Evolutionary conservation across 1,140 invertebrate species (phyloP), one percentile per base, ranked within the genome.

Genomic region (Aricia agestis): DNA sequence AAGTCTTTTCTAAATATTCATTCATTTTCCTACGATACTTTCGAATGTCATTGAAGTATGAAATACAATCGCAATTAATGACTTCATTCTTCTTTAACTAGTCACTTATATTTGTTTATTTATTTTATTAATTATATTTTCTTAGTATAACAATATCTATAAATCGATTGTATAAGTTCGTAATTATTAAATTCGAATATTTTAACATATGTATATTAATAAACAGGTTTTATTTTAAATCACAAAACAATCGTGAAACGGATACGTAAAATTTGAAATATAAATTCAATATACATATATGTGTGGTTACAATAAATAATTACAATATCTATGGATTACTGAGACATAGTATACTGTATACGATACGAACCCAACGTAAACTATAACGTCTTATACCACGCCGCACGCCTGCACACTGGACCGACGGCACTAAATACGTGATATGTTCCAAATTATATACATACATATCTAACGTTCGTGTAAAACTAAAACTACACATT

Each of bases 171-270:
- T 91, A 91, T 91, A 91, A 91, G 89, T 89, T 90, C 87, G 85
- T 91, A 91, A 91, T 91, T 91, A 91, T 91, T 91, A 91, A 91
- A 91, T 91, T 91, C 89, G 89, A 91, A 91, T 91, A 91, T 91
- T 91, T 91, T 91, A 91, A 91, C 89, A 91, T 91, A 91, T 91
- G 89, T 91, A 91, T 91, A 91, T 91, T 91, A 91, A 91, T 91
- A 91, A 91, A 91, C 87, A 86, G 80, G 86, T 90, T 89, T 90
- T 89, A 91, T 90, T 89, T 89, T 80, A 81, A 84, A 86, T 87
- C 82, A 89, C 80, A 85, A 87, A 87, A 84, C 74, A 81, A 86
- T 84, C 77, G 78, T 82, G 76, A 78, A 89, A 83, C 82, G 73
- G 75, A 86, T 82, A 84, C 76, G 70, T 81, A 84, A 82, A 80